Evolutionary conservation across 1,140 invertebrate genomes (phyloP).

Genomic region (Drosophila micromelanica): DNA sequence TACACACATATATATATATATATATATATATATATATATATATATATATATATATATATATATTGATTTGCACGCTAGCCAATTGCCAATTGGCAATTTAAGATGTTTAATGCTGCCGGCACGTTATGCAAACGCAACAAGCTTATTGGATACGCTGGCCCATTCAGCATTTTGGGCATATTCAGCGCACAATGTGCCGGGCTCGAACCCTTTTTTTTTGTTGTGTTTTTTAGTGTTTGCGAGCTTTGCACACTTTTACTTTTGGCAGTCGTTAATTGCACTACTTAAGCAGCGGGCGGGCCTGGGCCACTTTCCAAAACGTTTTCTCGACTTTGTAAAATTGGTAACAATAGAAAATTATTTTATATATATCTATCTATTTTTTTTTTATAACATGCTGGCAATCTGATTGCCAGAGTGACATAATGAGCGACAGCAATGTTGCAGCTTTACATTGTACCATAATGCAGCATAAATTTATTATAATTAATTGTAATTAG

Average conservation of each 20-base stretch:
- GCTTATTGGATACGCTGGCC: conserved; percentile 20
- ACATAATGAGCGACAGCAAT: conserved; percentile 55
- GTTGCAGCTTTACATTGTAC: conserved; percentile 22
- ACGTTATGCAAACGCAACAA: conserved; percentile 46
- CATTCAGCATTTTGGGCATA: conserved; percentile 13
- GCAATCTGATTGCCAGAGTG: conserved; percentile 52
- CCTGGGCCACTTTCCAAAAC: conserved; percentile 64
- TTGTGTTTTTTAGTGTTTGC: background rate
- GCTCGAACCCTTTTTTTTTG: conserved; percentile 16
- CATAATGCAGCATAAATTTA: conserved; percentile 46
- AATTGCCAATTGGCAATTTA: conserved; percentile 16
- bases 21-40: background rate
- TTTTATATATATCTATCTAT: background rate
- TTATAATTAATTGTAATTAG: conserved; percentile 67
- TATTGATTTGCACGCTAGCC: conserved; percentile 39
- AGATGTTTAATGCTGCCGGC: conserved; percentile 11
- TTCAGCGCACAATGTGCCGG: conserved; percentile 2
- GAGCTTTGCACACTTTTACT: conserved; percentile 64
- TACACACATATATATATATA: background rate
- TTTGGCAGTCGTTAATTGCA: conserved; percentile 68
- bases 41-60: background rate
- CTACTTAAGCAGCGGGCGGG: conserved; percentile 67
- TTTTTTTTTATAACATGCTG: conserved; percentile 17
- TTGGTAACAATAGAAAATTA: conserved; percentile 47
- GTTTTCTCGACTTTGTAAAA: conserved; percentile 35